Percentiles rank a stretch among this genome's conserved stretches.
Conservation (phyloP, 1,140 invertebrate genomes). For the Pemphigus obesinymphae region DNA sequence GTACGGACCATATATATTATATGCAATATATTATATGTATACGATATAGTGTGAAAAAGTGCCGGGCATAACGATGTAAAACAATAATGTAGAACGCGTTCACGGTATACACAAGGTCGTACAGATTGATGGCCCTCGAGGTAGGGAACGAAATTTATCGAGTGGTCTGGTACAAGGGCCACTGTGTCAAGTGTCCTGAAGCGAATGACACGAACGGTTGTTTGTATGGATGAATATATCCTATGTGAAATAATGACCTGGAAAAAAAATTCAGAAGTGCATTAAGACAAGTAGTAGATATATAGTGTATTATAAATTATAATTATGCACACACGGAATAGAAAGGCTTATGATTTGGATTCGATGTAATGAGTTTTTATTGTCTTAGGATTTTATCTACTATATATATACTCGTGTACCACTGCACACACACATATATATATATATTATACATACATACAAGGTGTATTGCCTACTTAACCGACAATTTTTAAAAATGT, state of each 20-base stretch:
- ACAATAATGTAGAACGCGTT: background rate
- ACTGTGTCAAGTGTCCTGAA: conserved; percentile 4
- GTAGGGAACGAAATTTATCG: conserved; percentile 7
- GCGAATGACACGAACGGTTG: background rate
- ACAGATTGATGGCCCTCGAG: conserved; percentile 23
- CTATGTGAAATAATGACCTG: background rate
- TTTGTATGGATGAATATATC: too few species aligned
- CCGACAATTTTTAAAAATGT: too few species aligned
- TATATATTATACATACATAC: too few species aligned
- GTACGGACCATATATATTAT: background rate
- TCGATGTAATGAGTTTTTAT: conserved; percentile 3
- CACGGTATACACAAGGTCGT: background rate
- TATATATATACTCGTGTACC: background rate
- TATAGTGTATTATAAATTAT: background rate
- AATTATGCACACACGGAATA: background rate
- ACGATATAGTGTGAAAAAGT: background rate
- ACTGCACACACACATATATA: background rate
- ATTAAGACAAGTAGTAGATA: background rate
- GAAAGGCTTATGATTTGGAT: background rate
- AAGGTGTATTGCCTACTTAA: too few species aligned
- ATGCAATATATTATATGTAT: background rate
- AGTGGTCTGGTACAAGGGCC: background rate
- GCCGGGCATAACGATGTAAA: background rate
- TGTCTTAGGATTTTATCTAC: too few species aligned
- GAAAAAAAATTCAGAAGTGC: conserved; percentile 13